A percentile compares a stretch with the other conserved stretches of the same genome.
These are phyloP conservation scores for Rostratula benghalensis DNA, from an alignment of 2,113 vertebrate genomes.

Conservation along the genomic window DNA sequence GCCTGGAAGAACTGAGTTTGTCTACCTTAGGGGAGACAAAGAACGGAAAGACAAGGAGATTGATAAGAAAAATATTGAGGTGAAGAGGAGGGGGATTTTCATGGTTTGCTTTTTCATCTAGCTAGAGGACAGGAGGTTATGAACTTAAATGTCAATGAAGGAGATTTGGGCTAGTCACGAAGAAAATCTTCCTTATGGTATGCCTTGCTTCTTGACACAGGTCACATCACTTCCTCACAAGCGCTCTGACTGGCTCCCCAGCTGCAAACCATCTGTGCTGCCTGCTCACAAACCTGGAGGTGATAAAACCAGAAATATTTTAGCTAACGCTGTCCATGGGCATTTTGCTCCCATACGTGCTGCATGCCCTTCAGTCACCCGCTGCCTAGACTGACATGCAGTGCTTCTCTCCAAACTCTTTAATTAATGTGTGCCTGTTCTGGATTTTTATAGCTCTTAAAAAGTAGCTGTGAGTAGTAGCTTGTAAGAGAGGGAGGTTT, in stretches of 20 bases:
- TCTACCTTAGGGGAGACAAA: background rate
- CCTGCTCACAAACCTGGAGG: background rate
- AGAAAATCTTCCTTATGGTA: background rate
- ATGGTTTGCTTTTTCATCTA: background rate
- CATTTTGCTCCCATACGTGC: background rate
- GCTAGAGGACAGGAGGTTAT: background rate
- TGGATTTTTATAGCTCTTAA: constrained; percentile 41
- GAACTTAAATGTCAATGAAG: background rate
- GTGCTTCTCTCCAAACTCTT: background rate
- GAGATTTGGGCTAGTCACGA: background rate
- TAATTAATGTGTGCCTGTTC: constrained; percentile 15
- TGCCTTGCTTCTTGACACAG: background rate
- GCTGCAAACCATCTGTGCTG: constrained; percentile 40
- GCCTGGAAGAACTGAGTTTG: background rate
- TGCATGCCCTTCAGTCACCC: background rate
- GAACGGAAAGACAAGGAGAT: background rate
- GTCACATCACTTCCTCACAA: background rate
- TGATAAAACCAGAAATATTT: background rate
- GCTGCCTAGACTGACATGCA: background rate
- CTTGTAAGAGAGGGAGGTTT: background rate
- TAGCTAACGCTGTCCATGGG: background rate
- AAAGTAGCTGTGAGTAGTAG: background rate
- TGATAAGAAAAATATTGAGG: background rate
- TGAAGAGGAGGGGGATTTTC: background rate
- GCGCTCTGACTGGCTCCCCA: background rate